Conservation (phyloP, 2,113 vertebrate species). For the Aepyceros melampus region DNA sequence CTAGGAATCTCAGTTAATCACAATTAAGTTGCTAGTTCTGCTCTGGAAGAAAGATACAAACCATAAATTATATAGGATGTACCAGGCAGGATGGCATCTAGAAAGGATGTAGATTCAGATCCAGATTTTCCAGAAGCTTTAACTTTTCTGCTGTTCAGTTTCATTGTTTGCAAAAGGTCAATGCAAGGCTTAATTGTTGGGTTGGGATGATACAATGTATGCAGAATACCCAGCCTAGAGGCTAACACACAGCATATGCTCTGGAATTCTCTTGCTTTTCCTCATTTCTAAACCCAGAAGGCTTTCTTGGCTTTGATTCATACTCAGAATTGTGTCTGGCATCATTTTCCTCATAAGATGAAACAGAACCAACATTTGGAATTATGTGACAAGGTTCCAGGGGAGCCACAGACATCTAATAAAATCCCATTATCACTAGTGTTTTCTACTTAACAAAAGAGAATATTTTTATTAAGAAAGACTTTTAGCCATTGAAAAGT, state of each 20-base stretch:
- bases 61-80: neutral
- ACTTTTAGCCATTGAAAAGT: neutral
- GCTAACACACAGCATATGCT: neutral
- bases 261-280: neutral
- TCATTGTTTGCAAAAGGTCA: neutral
- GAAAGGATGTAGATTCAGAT: neutral
- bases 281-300: neutral
- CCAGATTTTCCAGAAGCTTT: neutral
- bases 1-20: neutral
- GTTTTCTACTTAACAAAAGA: neutral
- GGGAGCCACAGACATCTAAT: neutral
- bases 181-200: neutral
- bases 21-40: neutral
- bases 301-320: neutral
- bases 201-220: fast-evolving
- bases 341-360: neutral
- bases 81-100: neutral
- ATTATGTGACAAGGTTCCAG: neutral
- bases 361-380: neutral
- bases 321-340: neutral
- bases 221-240: neutral
- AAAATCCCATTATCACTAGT: neutral
- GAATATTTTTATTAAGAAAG: neutral
- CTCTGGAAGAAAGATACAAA: neutral
- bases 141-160: neutral